These are phyloP conservation scores for Drosophila eugracilis DNA, from an alignment of 1,140 invertebrate genomes.

Conservation along the genomic window DNA sequence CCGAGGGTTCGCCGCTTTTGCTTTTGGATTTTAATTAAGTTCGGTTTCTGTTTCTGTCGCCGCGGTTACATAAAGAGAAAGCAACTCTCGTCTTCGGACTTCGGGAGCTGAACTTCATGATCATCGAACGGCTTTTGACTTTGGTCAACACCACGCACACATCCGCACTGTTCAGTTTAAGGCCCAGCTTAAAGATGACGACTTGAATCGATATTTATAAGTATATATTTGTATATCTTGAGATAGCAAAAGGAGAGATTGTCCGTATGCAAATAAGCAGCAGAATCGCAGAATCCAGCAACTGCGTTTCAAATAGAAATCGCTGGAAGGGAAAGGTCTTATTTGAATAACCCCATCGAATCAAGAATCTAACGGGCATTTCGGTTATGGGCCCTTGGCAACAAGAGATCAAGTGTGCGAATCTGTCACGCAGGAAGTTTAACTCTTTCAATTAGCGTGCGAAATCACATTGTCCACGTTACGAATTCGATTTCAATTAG, in stretches of 20 bases:
- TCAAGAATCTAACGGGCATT: constrained; percentile 22
- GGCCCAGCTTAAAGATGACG: constrained; percentile 50
- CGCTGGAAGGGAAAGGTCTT: constrained; percentile 19
- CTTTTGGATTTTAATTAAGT: constrained; percentile 76
- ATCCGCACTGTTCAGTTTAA: neutral
- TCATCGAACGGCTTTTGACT: constrained; percentile 81
- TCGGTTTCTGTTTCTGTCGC: constrained; percentile 72
- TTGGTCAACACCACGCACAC: constrained; percentile 68
- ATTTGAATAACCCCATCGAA: constrained; percentile 4
- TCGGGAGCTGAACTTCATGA: constrained; percentile 68
- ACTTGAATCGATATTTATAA: constrained; percentile 23
- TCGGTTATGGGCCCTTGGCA: constrained; percentile 2
- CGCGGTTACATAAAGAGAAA: constrained; percentile 78
- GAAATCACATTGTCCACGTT: neutral
- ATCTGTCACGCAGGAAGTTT: neutral
- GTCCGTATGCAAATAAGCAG: constrained; percentile 41
- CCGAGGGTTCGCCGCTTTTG: constrained; percentile 62
- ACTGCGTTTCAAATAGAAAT: constrained; percentile 44
- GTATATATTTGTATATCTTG: constrained; percentile 5
- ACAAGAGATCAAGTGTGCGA: constrained; percentile 3
- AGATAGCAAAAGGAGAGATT: constrained; percentile 46
- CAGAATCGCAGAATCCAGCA: constrained; percentile 41
- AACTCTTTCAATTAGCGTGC: neutral
- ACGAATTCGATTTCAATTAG: constrained; percentile 1
- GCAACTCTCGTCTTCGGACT: constrained; percentile 53